Evolutionary conservation across 92 coral and sea anemone genomes (phyloP).

Genomic region (Desmophyllum pertusum): DNA sequence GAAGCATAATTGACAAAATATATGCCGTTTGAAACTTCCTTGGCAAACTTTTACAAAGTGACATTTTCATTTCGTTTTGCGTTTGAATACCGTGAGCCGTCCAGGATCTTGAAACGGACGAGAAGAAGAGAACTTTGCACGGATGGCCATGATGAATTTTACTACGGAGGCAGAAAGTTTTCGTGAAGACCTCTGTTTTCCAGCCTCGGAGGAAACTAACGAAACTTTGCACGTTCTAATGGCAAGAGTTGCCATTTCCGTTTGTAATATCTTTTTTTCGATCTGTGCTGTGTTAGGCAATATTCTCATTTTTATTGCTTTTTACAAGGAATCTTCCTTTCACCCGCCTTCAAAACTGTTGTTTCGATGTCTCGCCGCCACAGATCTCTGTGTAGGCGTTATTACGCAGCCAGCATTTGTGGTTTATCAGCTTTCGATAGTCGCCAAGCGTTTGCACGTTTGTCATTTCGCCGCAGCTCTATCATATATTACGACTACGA

Average conservation of each 20-base stretch:
- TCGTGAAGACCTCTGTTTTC: not conserved
- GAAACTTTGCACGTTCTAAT: not conserved
- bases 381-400: conserved; percentile 9
- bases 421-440: not conserved
- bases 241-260: not conserved
- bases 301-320: conserved; percentile 17
- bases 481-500: not conserved
- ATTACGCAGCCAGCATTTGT: conserved; percentile 9
- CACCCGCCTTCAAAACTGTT: conserved; percentile 20
- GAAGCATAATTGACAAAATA: not conserved
- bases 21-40: not conserved
- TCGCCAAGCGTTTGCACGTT: conserved; percentile 9
- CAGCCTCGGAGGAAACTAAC: not conserved
- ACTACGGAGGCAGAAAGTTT: not conserved
- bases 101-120: not conserved
- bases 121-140: not conserved
- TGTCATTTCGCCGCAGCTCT: not conserved
- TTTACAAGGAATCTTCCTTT: conserved; percentile 9
- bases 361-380: conserved; percentile 20
- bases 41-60: not conserved
- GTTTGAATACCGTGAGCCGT: not conserved
- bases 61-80: not conserved
- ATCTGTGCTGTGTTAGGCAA: conserved; percentile 16
- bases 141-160: not conserved
- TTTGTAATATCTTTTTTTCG: conserved; percentile 4